phyloP scores from a whole-genome alignment of 2,888 invertebrate genomes.

The Acrobasis repandana region DNA sequence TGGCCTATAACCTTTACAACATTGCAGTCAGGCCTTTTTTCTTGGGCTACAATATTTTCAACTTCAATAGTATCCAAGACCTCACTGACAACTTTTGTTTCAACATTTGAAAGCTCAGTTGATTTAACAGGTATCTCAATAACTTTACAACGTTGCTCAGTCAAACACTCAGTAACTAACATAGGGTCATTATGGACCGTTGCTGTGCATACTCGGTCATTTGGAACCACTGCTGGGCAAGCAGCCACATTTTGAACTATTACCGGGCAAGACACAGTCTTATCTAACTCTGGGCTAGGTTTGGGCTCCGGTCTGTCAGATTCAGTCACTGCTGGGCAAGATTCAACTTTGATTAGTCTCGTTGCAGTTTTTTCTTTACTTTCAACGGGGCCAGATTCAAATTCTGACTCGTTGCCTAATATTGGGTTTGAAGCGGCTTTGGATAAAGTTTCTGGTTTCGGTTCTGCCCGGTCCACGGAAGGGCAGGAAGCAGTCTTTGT shows the following conservation, averaged over 20 bases:
- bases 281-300: conserved; percentile 10
- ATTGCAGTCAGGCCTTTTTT: too few species aligned
- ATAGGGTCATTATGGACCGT: neutral
- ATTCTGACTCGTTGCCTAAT: neutral
- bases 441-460: neutral
- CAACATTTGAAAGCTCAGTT: neutral
- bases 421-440: neutral
- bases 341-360: conserved; percentile 17
- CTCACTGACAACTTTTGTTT: neutral
- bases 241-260: neutral
- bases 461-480: neutral
- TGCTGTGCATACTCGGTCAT: neutral
- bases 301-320: conserved; percentile 11
- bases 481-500: conserved; percentile 10
- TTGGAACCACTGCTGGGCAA: neutral
- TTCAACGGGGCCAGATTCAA: neutral
- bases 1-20: too few species aligned
- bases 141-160: neutral
- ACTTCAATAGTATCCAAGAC: neutral
- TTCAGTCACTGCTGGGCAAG: conserved; percentile 9
- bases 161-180: neutral
- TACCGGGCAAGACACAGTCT: conserved; percentile 12
- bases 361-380: conserved; percentile 5
- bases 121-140: neutral
- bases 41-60: too few species aligned